Base-by-base conservation (phyloP, 2,113 vertebrate genomes). In the Ammodramus savannarum region DNA sequence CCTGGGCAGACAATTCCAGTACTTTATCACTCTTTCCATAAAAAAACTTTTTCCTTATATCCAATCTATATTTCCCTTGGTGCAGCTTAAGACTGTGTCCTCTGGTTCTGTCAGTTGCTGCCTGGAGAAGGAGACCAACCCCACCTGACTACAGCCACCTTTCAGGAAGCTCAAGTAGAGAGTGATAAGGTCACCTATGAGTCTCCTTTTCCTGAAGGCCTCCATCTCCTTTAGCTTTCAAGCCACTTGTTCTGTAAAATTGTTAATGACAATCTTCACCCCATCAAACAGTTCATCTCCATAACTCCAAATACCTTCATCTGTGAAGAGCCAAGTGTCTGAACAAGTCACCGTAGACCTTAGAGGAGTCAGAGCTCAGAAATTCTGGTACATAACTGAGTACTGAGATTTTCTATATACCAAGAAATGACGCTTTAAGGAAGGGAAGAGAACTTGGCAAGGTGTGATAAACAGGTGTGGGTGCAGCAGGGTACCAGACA, bases 281-380 rank as follows among this genome's bases (percentile, higher is more conserved):
- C 51, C 84, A 81, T 93, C 85, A 94, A 93, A 96, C 44, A 92
- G 84, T 93, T 89, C 62, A 96, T 95, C 84, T 79, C 34, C 63
- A 23, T 96, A 92, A 95, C 96, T 98, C 94, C 82, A 95, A 77
- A 87, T 95, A 75, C n/a, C 73, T 95, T 95, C 20, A 83, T 85
- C 61, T 93, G 72, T 71, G 78, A 80, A 46, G n/a, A 90, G 36
- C 49, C 66, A 87, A 74, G 71, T 92, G 59, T 91, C 55, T 95
- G 94, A 96, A 93, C 74, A 95, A 97, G 87, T 77, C 90, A 96
- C 87, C 38, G 12, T 44, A 95, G 92, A 90, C 84, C 84, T 96
- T 86, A 90, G 91, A 94, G 88, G 69, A 96, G 77, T 75, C 81
- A 95, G 67, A 69, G 41, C 29, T 85, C 67, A 87, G 81, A 93